Evolutionary conservation across 2,888 invertebrate genomes (phyloP).

Genomic region (Ormyrus thymus): DNA sequence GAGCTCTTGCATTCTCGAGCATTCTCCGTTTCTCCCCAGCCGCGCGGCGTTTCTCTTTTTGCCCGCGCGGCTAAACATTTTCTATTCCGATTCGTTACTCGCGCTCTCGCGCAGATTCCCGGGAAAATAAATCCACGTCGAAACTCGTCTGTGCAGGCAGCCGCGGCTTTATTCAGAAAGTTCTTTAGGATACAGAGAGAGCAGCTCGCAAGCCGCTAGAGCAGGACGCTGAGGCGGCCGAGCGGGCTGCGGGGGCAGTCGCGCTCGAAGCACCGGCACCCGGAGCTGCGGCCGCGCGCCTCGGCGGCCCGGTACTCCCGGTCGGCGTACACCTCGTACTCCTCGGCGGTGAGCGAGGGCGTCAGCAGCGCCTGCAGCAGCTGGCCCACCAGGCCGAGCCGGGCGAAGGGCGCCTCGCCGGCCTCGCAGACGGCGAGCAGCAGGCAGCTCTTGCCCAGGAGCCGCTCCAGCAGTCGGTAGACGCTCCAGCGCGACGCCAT

Average conservation of each 20-base stretch:
- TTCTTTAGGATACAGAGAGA: not conserved
- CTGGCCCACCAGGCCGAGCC: slow-evolving; percentile 84
- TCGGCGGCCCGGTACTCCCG: slow-evolving; percentile 69
- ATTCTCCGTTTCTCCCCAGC: too few relatives aligned
- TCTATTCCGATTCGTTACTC: slow-evolving; percentile 7
- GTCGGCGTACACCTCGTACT: slow-evolving; percentile 64
- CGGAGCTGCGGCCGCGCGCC: slow-evolving; percentile 58
- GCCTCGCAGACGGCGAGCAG: slow-evolving; percentile 87
- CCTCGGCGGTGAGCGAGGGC: slow-evolving; percentile 75
- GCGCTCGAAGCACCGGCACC: not conserved
- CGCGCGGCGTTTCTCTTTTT: too few relatives aligned
- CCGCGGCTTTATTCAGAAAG: too few relatives aligned
- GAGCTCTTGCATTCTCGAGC: too few relatives aligned
- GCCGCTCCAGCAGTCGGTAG: slow-evolving; percentile 80
- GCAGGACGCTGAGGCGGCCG: not conserved
- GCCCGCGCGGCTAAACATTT: not conserved
- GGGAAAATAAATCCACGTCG: too few relatives aligned
- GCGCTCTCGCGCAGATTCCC: not conserved
- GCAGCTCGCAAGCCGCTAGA: not conserved
- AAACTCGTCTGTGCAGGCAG: too few relatives aligned
- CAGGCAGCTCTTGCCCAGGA: slow-evolving; percentile 81
- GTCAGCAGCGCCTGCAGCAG: slow-evolving; percentile 85
- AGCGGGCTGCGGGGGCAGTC: slow-evolving; percentile 39
- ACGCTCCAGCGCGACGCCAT: slow-evolving; percentile 77
- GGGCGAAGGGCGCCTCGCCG: slow-evolving; percentile 80